Evolutionary conservation across 2,888 invertebrate genomes (phyloP).

Genomic region (Drosophila tanythrix): DNA sequence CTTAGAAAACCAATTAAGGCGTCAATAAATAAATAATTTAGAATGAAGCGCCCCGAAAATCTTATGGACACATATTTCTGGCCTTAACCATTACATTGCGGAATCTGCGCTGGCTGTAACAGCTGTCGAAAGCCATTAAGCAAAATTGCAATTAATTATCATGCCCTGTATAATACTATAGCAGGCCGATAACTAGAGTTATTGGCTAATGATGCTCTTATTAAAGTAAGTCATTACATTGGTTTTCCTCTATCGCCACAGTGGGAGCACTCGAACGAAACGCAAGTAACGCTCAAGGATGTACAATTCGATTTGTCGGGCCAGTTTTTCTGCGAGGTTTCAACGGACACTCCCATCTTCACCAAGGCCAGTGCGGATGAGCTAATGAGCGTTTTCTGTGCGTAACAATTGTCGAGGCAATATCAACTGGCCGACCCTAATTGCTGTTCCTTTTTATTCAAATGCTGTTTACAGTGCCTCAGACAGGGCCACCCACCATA

Average conservation of each 20-base stretch:
- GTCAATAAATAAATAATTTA: constrained; percentile 14
- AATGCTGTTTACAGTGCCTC: constrained; percentile 85
- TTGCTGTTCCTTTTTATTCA: constrained; percentile 15
- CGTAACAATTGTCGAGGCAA: constrained; percentile 83
- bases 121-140: constrained; percentile 12
- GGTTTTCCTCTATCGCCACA: constrained; percentile 36
- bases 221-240: constrained; percentile 4
- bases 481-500: constrained; percentile 88
- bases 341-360: constrained; percentile 92
- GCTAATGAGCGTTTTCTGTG: constrained; percentile 92
- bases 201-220: constrained; percentile 1
- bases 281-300: constrained; percentile 87
- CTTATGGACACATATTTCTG: constrained; percentile 7
- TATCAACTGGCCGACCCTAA: constrained; percentile 31
- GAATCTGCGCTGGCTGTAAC: constrained; percentile 3
- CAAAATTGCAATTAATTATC: constrained; percentile 6
- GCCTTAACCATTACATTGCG: not conserved
- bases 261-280: constrained; percentile 83
- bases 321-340: constrained; percentile 92
- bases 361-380: constrained; percentile 92
- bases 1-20: constrained; percentile 5
- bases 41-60: not conserved
- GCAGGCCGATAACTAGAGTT: not conserved
- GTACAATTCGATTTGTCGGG: constrained; percentile 92
- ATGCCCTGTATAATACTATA: constrained; percentile 1